These are phyloP conservation scores for Rhabditoides inermis DNA, from an alignment of 2,888 invertebrate genomes.

Conservation along the genomic window DNA sequence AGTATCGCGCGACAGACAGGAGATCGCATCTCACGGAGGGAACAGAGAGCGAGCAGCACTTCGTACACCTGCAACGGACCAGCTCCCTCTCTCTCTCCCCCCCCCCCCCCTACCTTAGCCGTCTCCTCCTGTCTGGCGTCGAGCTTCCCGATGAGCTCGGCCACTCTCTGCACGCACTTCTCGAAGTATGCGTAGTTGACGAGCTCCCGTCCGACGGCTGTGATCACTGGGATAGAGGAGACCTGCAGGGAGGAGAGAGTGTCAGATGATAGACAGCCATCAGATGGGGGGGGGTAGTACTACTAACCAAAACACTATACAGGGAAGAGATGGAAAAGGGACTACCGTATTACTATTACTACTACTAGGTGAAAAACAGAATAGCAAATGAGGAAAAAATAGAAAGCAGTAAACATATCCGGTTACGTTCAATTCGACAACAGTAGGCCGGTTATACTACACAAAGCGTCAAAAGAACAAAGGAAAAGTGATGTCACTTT, in stretches of 20 bases:
- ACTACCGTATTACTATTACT: background rate
- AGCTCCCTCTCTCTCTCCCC: background rate
- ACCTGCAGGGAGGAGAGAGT: no score
- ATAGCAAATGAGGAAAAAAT: background rate
- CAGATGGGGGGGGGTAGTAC: no score
- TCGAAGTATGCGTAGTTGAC: slow-evolving; percentile 36
- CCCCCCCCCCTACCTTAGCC: slow-evolving; percentile 17
- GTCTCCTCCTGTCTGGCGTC: slow-evolving; percentile 41
- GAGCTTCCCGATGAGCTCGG: slow-evolving; percentile 25
- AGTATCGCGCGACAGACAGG: slow-evolving; percentile 33
- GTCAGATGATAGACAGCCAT: no score
- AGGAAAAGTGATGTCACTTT: no score
- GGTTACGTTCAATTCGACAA: no score
- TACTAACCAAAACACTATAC: no score
- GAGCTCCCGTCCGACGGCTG: slow-evolving; percentile 37
- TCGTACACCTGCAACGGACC: slow-evolving; percentile 52
- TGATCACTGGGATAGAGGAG: slow-evolving; percentile 24
- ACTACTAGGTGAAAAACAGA: background rate
- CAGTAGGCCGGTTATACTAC: no score
- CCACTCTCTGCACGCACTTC: slow-evolving; percentile 33
- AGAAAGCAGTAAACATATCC: background rate
- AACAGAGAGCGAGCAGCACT: slow-evolving; percentile 53
- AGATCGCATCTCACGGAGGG: slow-evolving; percentile 44
- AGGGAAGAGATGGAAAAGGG: background rate
- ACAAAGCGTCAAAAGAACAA: no score